Base-by-base conservation (phyloP, 2,888 invertebrate genomes). In the Coelogynopora nodosa region DNA sequence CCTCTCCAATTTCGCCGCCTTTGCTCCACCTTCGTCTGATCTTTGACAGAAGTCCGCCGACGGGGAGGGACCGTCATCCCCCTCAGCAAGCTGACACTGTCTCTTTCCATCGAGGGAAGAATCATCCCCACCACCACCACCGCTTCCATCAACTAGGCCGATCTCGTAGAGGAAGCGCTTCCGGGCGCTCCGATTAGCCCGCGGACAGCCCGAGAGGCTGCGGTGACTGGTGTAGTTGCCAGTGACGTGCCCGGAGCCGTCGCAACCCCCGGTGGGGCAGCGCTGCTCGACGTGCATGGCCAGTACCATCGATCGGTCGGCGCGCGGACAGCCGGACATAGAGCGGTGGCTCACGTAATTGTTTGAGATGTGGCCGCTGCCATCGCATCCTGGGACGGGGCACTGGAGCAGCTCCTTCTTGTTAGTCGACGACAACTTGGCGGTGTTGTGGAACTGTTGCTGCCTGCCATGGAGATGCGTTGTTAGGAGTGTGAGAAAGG, bases 181-280 rank as follows among this genome's bases (percentile, higher is more conserved):
- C 18, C 67, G 67, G 83, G 18, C 82, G 5, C 49, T 18, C 18
- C 49, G 49, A 49, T 49, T 94, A 88, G 97, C 97, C 89, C 97
- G 93, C 84, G 98, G 98, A 93, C 98, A 98, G 85, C 98, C 98
- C 84, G 97, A 97, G 87, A 98, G 94, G 90, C 97, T 97, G 90
- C 98, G 94, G 92, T 98, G 98, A 23, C 97, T 97, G 87, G 97
- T 96, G 93, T 98, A 98, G 93, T 98, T 98, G 87, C 98, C 98
- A 67, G 97, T 98, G 89, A 97, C 96, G 93, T 98, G 98, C 84
- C 98, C 98, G 80, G 97, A 97, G 82, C 97, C 97, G 92, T 98
- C 97, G 93, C 97, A 98, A 82, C 97, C 97, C 0, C 96, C 96
- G 0, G 97, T 97, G 10, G 97, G 97, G 92, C 97, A 97, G 93